Evolutionary conservation across 1,140 invertebrate genomes (phyloP), one percentile per base, ranked within the genome.

Genomic region (Copidosoma floridanum): DNA sequence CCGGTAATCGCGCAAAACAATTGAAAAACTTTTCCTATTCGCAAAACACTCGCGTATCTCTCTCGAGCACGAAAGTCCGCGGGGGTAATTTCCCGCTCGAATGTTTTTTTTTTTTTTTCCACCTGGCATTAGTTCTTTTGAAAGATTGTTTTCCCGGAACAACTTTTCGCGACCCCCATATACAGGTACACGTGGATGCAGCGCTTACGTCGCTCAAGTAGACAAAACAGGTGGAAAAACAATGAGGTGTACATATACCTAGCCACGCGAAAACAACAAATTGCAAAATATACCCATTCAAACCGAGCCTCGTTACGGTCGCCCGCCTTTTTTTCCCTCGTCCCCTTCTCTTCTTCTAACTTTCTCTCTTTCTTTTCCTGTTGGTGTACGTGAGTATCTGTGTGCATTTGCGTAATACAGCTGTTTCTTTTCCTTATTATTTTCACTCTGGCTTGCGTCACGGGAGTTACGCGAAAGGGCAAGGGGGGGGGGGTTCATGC

Each of bases 271-370:
- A n/a, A n/a, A n/a, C n/a, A 41, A 43, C 18, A 57, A 50, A 57
- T 57, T 50, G 35, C 35, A 58, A 51, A 58, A n/a, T n/a, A n/a
- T 12, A 57, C 14, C 18, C 23, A 58, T 43, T 29, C 35, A 51
- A 8, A 29, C 21, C 32, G 46, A 14, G 26, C 48, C 57, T 59
- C 29, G 40, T 59, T 59, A 46, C 20, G 11, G 53, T 58, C 56
- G 37, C 18, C 38, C 10, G 24, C 20, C 16, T 23, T 11, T 38
- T 46, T 46, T 52, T 20, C 27, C 3, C 21, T 43, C 8, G 1
- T 8, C 10, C 20, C 38, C 26, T 20, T 18, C 3, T 12, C 1
- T n/a, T 37, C 43, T 24, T 46, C 53, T 21, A 24, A 7, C 44
- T 29, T n/a, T 44, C 37, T 12, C 2, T 16, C 1, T 26, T 37